Evolutionary conservation across 2,888 invertebrate species (phyloP), one percentile per base, ranked within the genome.

Genomic region (Philopedon plagiatum): DNA sequence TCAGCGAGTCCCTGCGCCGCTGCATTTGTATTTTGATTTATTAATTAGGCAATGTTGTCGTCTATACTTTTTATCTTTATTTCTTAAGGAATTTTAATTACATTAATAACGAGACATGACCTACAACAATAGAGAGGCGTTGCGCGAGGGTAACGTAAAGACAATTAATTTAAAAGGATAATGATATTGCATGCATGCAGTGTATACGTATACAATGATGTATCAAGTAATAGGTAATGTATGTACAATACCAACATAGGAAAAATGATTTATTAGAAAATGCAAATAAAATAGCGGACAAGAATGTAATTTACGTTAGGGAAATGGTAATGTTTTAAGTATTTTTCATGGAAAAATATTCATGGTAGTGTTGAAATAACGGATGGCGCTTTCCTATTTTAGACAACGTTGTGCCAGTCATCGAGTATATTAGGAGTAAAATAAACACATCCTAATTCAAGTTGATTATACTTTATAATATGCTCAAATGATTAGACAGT

Each of bases 81-180:
- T n/a, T 2, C n/a, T 34, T 34, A 34, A 2, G n/a, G n/a, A 34
- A 34, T n/a, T 3, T 34, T 34, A 11, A 34, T 11, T 11, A 18
- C 21, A 9, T 37, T 51, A 32, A 9, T 21, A 37, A 49, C 39
- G 19, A 51, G 39, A 54, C 44, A 41, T 32, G 32, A 61, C 46
- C 65, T 65, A 58, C 21, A 46, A 58, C 66, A 66, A 66, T 66
- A n/a, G n/a, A 18, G 54, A 44, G 66, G 44, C 46, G 58, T 56
- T 44, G 13, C 19, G 46, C 51, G 9, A 56, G 41, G 56, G 51
- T 56, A 61, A 37, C n/a, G n/a, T 54, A 51, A 61, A 15, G 51
- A 23, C 68, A 68, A 68, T 68, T 68, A 68, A 68, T 61, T 44
- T 68, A 61, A 61, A 68, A 68, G 60, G 68, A 68, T 68, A 68